Percentiles rank a stretch among this genome's conserved stretches.
Evolutionary conservation across 2,797 vertebrate species (phyloP).

Genomic region (Podargus strigoides): DNA sequence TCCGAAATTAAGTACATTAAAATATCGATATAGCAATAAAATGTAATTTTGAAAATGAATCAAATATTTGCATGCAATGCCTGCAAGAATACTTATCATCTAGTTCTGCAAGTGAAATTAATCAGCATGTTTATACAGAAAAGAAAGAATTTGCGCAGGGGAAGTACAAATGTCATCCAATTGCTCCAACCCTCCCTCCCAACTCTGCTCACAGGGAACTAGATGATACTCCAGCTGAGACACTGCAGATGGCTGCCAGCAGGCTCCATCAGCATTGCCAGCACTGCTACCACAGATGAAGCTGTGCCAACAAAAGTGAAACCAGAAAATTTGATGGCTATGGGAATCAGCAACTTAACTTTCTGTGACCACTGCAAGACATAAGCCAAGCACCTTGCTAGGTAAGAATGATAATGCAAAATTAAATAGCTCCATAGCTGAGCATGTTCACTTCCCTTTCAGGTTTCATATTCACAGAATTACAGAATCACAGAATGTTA

Average conservation of each 20-base stretch:
- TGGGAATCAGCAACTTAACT: background rate
- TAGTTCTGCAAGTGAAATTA: background rate
- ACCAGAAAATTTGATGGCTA: background rate
- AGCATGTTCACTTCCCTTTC: background rate
- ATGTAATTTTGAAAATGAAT: background rate
- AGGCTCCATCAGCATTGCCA: background rate
- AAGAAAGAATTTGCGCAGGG: background rate
- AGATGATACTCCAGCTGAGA: background rate
- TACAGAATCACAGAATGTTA: too few relatives aligned
- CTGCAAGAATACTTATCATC: background rate
- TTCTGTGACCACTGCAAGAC: background rate
- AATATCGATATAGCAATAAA: background rate
- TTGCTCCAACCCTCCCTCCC: background rate
- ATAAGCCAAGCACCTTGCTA: background rate
- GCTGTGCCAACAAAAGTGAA: background rate
- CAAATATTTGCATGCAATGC: background rate
- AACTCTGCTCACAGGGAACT: background rate
- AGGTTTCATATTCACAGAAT: background rate
- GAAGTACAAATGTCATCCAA: background rate
- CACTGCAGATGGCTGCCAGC: background rate
- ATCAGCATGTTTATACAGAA: background rate
- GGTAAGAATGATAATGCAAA: background rate
- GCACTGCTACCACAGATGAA: background rate
- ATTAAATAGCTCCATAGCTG: background rate
- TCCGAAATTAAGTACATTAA: background rate